Evolutionary conservation across 1,140 invertebrate species (phyloP).

Genomic region (Gonatopus flavifemur): DNA sequence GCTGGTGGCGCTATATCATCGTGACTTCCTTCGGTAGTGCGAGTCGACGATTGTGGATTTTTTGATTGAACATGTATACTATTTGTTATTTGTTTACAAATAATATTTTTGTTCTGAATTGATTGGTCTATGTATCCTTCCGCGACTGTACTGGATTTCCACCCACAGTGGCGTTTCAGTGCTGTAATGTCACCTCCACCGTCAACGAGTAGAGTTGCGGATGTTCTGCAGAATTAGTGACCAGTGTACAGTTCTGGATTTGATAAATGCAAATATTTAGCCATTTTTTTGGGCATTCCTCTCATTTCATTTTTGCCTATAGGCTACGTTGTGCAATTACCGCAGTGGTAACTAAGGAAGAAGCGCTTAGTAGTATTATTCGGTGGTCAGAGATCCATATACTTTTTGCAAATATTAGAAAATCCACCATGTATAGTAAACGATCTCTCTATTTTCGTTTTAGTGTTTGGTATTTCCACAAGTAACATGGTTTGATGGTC

Average conservation of each 20-base stretch:
- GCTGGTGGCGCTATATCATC: too few relatives aligned
- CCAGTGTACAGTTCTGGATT: constrained; percentile 38
- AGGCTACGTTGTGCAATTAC: background rate
- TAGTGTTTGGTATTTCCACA: constrained; percentile 14
- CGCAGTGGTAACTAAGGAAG: constrained; percentile 1
- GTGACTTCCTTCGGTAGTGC: too few relatives aligned
- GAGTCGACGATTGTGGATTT: too few relatives aligned
- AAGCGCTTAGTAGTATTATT: background rate
- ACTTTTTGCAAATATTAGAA: constrained; percentile 15
- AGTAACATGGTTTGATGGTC: background rate
- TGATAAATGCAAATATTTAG: constrained; percentile 27
- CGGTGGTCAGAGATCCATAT: constrained; percentile 3
- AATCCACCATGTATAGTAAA: constrained; percentile 13
- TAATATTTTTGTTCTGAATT: too few relatives aligned
- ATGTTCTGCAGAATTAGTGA: too few relatives aligned
- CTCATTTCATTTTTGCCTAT: constrained; percentile 8
- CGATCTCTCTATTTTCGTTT: constrained; percentile 14
- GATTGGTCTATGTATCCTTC: too few relatives aligned
- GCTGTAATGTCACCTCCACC: too few relatives aligned
- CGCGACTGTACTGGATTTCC: too few relatives aligned
- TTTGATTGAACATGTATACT: too few relatives aligned
- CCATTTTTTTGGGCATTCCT: constrained; percentile 5
- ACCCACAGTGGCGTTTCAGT: too few relatives aligned
- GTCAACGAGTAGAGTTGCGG: too few relatives aligned
- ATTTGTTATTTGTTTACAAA: too few relatives aligned